phyloP scores from a whole-genome alignment of 2,888 invertebrate genomes.

The Exephanes ischioxanthus region DNA sequence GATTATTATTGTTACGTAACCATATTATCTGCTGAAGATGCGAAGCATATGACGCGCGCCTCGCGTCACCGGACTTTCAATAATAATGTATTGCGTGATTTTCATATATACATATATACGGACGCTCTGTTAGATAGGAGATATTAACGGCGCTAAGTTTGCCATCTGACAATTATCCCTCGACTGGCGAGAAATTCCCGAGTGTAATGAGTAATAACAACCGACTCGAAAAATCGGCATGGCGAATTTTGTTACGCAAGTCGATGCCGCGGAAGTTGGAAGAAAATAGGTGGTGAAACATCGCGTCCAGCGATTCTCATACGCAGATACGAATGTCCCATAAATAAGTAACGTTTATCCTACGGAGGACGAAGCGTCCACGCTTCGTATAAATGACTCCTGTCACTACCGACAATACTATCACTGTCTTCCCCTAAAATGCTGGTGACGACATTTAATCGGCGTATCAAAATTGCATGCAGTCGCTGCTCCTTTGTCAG shows the following conservation, averaged over 20 bases:
- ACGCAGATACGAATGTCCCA: no score
- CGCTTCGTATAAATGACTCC: no score
- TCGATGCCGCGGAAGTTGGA: neutral
- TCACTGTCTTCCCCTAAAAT: no score
- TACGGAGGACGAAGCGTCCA: no score
- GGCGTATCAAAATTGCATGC: no score
- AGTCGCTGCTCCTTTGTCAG: no score
- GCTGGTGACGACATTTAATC: no score
- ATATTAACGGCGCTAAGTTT: constrained; percentile 10
- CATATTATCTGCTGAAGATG: neutral
- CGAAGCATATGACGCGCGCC: neutral
- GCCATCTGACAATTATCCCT: neutral
- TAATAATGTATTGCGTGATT: neutral
- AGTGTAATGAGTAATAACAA: constrained; percentile 4
- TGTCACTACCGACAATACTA: no score
- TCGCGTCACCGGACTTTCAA: neutral
- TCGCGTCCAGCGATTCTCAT: no score
- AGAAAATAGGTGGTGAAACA: no score
- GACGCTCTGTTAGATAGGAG: neutral
- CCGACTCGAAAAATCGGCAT: neutral
- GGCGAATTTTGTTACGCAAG: constrained; percentile 9
- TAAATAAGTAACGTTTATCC: no score
- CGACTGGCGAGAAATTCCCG: constrained; percentile 3
- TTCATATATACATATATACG: neutral
- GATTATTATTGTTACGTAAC: neutral